Evolutionary conservation across 2,113 vertebrate genomes (phyloP).

Genomic region (Apaloderma vittatum): DNA sequence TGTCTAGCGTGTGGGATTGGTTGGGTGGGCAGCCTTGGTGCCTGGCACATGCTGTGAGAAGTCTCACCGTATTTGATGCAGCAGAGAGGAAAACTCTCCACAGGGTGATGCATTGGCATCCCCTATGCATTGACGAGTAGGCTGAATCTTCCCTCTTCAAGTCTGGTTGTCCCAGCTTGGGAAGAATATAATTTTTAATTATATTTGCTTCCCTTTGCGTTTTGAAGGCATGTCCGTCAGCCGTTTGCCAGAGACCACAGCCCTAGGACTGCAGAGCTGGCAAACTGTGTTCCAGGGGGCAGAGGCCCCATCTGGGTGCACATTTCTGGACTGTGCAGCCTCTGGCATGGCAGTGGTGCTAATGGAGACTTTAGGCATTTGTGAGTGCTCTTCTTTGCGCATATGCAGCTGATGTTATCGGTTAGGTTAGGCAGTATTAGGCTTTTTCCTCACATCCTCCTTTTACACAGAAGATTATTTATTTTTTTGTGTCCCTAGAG

Average conservation of each 20-base stretch:
- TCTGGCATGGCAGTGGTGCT: neutral
- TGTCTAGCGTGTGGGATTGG: neutral
- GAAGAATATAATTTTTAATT: neutral
- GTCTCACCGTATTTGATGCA: neutral
- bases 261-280: neutral
- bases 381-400: neutral
- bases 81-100: neutral
- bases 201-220: neutral
- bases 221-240: neutral
- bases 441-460: neutral
- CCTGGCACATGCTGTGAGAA: accelerated
- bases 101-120: no score
- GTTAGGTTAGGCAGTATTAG: neutral
- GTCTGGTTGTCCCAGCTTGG: neutral
- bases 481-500: neutral
- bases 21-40: neutral
- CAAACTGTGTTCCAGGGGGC: neutral
- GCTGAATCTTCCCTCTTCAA: neutral
- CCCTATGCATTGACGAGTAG: neutral
- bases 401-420: neutral
- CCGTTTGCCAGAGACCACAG: neutral
- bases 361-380: neutral
- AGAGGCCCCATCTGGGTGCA: neutral
- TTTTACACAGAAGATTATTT: neutral
- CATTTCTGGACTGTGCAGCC: neutral